These are phyloP conservation scores for Acrossocheilus fasciatus DNA, from an alignment of 2,797 vertebrate genomes.

Conservation along the genomic window DNA sequence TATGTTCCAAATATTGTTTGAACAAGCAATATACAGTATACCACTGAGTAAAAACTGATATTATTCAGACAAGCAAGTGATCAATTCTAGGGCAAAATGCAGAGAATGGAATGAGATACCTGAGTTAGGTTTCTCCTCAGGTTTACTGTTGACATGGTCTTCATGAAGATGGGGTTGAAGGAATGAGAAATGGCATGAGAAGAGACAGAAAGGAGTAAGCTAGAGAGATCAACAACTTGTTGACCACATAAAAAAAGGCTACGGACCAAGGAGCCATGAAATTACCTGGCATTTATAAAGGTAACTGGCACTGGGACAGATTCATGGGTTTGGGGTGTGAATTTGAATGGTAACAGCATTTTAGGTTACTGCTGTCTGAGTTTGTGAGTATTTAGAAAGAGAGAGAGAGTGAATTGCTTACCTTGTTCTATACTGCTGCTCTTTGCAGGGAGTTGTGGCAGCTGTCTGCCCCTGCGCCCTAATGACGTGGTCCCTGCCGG, in stretches of 20 bases:
- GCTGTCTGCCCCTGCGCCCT: constrained; percentile 89
- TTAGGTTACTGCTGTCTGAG: background rate
- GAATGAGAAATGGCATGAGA: constrained; percentile 33
- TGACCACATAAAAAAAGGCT: constrained; percentile 7
- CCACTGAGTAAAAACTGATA: background rate
- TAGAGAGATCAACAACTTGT: constrained; percentile 16
- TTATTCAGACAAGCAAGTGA: background rate
- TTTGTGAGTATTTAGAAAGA: background rate
- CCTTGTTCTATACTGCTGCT: constrained; percentile 96
- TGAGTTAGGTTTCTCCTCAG: constrained; percentile 56
- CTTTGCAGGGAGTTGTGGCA: constrained; percentile 93
- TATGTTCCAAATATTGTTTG: background rate
- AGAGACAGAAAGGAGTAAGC: constrained; percentile 40
- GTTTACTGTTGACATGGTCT: constrained; percentile 61
- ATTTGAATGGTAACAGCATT: constrained; percentile 15
- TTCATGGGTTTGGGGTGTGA: constrained; percentile 13
- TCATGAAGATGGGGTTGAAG: constrained; percentile 50
- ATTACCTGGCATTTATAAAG: constrained; percentile 11
- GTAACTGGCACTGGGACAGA: background rate
- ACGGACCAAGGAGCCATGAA: background rate
- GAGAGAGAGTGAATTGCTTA: constrained; percentile 62
- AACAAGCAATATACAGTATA: background rate
- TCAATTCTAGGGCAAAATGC: background rate
- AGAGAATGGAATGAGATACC: constrained; percentile 27
- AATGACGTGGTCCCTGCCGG: constrained; percentile 83